Percentiles rank a stretch among this genome's conserved stretches.
Conservation (phyloP, 2,113 vertebrate species). For the Tricholaema leucomelas region DNA sequence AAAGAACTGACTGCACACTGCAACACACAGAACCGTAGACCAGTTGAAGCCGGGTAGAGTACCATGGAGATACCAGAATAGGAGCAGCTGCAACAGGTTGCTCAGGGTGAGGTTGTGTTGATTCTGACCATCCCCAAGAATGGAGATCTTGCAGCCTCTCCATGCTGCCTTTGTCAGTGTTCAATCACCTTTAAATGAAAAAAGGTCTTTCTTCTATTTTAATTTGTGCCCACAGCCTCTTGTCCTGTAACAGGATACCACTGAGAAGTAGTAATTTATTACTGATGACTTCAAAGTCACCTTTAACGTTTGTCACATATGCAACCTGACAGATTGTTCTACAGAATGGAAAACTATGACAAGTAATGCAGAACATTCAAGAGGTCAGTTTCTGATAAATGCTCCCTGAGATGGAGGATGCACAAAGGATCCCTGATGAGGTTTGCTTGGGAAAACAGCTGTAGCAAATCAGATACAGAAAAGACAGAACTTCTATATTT, state of each 20-base stretch:
- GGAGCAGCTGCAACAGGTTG: neutral
- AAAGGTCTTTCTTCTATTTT: neutral
- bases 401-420: neutral
- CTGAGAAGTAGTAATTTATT: neutral
- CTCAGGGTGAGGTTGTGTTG: neutral
- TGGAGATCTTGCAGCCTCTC: neutral
- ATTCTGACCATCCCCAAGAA: neutral
- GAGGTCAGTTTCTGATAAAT: neutral
- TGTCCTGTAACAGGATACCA: neutral
- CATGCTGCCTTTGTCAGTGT: neutral
- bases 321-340: neutral
- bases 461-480: neutral
- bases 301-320: neutral
- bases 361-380: neutral
- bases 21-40: neutral
- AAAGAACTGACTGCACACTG: neutral
- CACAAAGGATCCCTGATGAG: neutral
- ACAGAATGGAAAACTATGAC: neutral
- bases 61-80: neutral
- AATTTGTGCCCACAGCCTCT: neutral
- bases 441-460: neutral
- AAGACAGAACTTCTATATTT: neutral
- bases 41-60: neutral
- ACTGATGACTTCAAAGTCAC: neutral
- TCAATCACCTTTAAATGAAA: neutral